Evolutionary conservation across 2,113 vertebrate genomes (phyloP), one percentile per base, ranked within the genome.

Genomic region (Thomomys bottae): DNA sequence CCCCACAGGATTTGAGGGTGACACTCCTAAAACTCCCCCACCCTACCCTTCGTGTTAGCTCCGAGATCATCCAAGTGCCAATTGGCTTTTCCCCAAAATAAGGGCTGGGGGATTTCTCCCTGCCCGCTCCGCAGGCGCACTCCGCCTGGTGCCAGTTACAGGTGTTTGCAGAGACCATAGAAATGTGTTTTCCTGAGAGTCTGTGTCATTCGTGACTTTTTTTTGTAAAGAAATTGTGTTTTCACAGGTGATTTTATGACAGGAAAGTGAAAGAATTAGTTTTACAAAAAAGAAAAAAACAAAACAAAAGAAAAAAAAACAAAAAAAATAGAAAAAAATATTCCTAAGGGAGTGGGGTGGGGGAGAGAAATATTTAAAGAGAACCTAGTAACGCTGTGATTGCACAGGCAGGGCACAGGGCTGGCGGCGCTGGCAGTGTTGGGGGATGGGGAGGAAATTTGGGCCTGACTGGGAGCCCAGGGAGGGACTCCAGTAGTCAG

Each of bases 241-340:
- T 97, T 98, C 98, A 98, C 97, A 98, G 97, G 98, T 98, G 98
- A 97, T 98, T 98, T 98, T 98, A 98, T 98, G 98, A 98, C 97
- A 97, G 98, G 94, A 96, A 97, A 97, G 97, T 97, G 97, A 98
- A 97, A 98, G 97, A 96, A 96, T 96, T 98, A 98, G 98, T 98
- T 98, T 98, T 98, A 95, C 98, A 98, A 97, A 98, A 98, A 97
- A 98, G 26, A 91, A 97, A 97, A 97, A 81, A 85, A 54, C 70
- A 85, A 84, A 86, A 96, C 96, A 89, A 59, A 54, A 5, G 3
- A 15, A 94, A 45, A 79, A 23, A 80, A 91, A 81, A 72, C 7
- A 91, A 71, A 94, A 36, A 67, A 78, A 72, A 89, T 73, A 88
- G 34, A 84, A 78, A 89, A 75, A 94, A 85, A 95, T 94, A 96